Conservation (phyloP, 2,113 vertebrate species). For the Phyllopteryx taeniolatus region DNA sequence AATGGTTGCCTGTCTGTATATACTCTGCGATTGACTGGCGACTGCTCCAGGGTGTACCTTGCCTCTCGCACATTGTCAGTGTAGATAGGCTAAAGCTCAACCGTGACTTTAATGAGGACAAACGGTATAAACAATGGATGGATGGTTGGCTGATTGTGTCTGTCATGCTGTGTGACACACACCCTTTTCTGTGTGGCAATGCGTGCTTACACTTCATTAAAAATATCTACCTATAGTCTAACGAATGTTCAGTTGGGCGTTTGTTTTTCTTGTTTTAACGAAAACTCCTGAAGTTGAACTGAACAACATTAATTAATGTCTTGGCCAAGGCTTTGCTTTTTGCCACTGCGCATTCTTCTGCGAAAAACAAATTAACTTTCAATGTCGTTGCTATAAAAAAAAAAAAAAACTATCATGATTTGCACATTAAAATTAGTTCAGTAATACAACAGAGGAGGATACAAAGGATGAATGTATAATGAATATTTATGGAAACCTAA, state of each 20-base stretch:
- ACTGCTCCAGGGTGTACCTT: too few relatives aligned
- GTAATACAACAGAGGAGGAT: neutral
- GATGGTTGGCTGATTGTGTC: too few relatives aligned
- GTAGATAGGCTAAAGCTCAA: too few relatives aligned
- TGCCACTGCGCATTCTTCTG: neutral
- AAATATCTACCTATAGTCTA: neutral
- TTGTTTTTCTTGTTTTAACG: neutral
- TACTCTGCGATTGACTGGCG: too few relatives aligned
- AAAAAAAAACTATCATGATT: neutral
- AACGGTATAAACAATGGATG: too few relatives aligned
- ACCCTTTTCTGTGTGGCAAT: too few relatives aligned
- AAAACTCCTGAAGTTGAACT: neutral
- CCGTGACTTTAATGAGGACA: too few relatives aligned
- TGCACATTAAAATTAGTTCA: neutral
- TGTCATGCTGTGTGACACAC: too few relatives aligned
- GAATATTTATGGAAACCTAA: neutral
- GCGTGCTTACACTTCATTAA: neutral
- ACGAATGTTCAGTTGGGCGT: neutral
- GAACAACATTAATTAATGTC: neutral
- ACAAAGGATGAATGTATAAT: neutral
- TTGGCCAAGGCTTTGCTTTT: neutral
- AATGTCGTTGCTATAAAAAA: neutral
- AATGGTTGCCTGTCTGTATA: too few relatives aligned
- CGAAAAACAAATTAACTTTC: neutral
- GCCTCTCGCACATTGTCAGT: too few relatives aligned